These are phyloP conservation scores for Stramonita haemastoma DNA, from an alignment of 2,888 invertebrate genomes.

Conservation along the genomic window DNA sequence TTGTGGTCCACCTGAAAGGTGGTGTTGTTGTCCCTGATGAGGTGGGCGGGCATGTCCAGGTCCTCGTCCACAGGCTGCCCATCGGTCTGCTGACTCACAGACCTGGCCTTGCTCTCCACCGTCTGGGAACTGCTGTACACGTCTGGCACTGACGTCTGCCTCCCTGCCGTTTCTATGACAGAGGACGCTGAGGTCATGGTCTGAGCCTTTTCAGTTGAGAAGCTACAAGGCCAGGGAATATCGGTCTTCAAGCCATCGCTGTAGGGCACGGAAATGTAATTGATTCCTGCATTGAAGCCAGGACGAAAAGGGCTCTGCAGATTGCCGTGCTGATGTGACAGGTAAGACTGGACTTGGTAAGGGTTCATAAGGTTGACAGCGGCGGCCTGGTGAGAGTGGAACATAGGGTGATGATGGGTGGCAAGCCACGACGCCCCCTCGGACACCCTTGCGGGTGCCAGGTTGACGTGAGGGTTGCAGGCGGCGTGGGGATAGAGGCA, in stretches of 20 bases:
- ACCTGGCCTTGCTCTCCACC: constrained; percentile 21
- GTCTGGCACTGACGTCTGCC: neutral
- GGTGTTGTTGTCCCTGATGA: neutral
- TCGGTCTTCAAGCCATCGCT: neutral
- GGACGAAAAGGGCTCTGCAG: neutral
- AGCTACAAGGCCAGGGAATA: neutral
- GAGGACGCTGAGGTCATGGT: neutral
- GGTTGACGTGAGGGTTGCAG: neutral
- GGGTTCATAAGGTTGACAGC: neutral
- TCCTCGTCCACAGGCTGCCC: constrained; percentile 10
- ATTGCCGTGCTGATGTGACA: neutral
- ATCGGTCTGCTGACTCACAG: constrained; percentile 20
- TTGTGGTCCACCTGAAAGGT: neutral
- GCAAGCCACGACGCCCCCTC: neutral
- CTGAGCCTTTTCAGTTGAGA: neutral
- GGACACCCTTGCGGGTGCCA: neutral
- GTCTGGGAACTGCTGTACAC: neutral
- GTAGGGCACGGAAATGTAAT: neutral
- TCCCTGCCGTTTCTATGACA: neutral
- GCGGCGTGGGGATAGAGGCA: neutral
- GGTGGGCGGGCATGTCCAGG: constrained; percentile 13
- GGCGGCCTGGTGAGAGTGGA: neutral
- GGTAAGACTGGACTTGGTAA: neutral
- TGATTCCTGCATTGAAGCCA: neutral
- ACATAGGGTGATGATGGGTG: neutral